phyloP scores from a whole-genome alignment of 2,797 vertebrate genomes.

The Sebastes itinus region DNA sequence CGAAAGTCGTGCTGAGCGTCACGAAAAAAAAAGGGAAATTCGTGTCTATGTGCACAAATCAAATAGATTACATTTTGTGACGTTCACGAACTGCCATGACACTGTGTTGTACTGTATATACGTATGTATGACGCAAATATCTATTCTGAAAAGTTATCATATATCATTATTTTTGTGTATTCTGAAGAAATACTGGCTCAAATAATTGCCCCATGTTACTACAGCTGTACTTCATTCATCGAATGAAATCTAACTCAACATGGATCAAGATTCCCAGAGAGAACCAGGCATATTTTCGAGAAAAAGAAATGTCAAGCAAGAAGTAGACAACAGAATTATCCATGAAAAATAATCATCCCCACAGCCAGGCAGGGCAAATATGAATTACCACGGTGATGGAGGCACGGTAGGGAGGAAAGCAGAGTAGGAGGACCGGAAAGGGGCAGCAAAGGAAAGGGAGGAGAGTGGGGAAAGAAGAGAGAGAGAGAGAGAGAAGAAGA shows the following conservation, averaged over 20 bases:
- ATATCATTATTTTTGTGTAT: background rate
- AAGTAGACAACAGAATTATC: background rate
- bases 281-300: background rate
- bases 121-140: background rate
- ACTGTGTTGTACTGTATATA: background rate
- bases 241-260: background rate
- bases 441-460: background rate
- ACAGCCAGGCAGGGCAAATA: background rate
- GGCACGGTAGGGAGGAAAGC: background rate
- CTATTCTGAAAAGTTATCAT: background rate
- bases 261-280: background rate
- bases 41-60: no score
- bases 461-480: background rate
- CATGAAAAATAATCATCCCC: background rate
- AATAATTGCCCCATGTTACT: background rate
- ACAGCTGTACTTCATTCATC: background rate
- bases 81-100: no score
- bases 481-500: no score
- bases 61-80: no score
- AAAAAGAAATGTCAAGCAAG: background rate
- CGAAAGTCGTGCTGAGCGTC: no score
- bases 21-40: no score
- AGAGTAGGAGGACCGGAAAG: background rate
- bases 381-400: background rate
- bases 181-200: background rate